phyloP scores from a whole-genome alignment of 2,888 invertebrate species.

The Griposia aprilina region DNA sequence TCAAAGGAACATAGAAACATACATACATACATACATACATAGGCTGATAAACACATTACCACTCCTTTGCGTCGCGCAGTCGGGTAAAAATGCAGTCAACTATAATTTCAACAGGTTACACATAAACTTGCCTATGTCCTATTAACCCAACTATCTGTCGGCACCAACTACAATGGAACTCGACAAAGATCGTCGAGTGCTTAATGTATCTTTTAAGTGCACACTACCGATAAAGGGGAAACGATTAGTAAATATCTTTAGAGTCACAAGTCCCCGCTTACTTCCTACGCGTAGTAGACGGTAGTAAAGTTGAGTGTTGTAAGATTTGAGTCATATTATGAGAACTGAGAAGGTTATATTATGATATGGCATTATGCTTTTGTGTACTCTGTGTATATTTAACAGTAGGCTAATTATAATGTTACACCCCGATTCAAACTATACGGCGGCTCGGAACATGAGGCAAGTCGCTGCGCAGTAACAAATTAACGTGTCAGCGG shows the following conservation, averaged over 20 bases:
- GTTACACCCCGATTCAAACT: too few relatives aligned
- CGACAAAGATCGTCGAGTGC: constrained; percentile 42
- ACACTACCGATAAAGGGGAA: constrained; percentile 32
- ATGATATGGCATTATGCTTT: constrained; percentile 16
- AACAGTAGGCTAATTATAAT: too few relatives aligned
- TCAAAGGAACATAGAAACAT: too few relatives aligned
- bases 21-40: too few relatives aligned
- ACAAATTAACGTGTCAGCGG: too few relatives aligned
- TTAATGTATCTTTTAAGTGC: constrained; percentile 58
- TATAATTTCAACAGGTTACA: constrained; percentile 6
- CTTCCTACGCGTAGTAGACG: constrained; percentile 51
- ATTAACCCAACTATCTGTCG: constrained; percentile 29
- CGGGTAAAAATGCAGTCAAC: too few relatives aligned
- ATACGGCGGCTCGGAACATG: too few relatives aligned
- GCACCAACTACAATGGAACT: constrained; percentile 31
- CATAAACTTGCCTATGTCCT: neutral
- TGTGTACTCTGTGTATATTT: neutral
- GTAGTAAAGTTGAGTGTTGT: constrained; percentile 35
- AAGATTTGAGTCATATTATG: constrained; percentile 24
- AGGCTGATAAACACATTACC: too few relatives aligned
- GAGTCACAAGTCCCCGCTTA: constrained; percentile 43
- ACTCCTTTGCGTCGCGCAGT: too few relatives aligned
- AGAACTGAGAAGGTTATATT: constrained; percentile 14
- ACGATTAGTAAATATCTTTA: constrained; percentile 21
- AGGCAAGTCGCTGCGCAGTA: too few relatives aligned